Conservation (phyloP, 2,888 invertebrate genomes). For the Stenodema calcarata region DNA sequence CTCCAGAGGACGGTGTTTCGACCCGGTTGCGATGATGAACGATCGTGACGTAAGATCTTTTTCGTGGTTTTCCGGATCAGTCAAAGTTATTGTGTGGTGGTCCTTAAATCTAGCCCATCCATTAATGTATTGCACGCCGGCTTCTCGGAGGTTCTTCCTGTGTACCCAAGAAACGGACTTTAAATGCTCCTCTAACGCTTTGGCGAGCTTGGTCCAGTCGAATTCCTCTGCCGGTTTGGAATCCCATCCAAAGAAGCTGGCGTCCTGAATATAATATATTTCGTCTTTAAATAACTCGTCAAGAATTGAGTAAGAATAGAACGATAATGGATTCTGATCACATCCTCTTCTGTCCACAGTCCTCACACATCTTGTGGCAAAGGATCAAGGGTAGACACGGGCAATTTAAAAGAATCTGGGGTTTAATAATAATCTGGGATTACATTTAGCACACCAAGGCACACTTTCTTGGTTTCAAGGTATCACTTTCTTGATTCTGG, state of each 20-base stretch:
- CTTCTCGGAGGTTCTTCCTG: constrained; percentile 27
- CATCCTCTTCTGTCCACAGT: too few relatives aligned
- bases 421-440: too few relatives aligned
- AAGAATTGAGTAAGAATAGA: too few relatives aligned
- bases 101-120: constrained; percentile 39
- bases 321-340: too few relatives aligned
- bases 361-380: too few relatives aligned
- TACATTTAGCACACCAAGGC: too few relatives aligned
- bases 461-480: too few relatives aligned
- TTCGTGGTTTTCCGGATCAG: constrained; percentile 11
- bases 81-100: constrained; percentile 22
- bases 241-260: constrained; percentile 27
- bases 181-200: not conserved
- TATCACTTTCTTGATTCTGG: too few relatives aligned
- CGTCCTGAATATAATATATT: too few relatives aligned
- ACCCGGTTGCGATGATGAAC: constrained; percentile 36
- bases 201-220: not conserved
- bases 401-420: too few relatives aligned
- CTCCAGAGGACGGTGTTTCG: not conserved
- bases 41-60: not conserved
- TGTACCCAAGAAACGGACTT: constrained; percentile 18
- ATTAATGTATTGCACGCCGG: constrained; percentile 20
- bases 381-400: too few relatives aligned
- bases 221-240: not conserved
- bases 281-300: too few relatives aligned